Conservation (phyloP, 1,140 invertebrate species). For the Dreissena rostriformis region DNA sequence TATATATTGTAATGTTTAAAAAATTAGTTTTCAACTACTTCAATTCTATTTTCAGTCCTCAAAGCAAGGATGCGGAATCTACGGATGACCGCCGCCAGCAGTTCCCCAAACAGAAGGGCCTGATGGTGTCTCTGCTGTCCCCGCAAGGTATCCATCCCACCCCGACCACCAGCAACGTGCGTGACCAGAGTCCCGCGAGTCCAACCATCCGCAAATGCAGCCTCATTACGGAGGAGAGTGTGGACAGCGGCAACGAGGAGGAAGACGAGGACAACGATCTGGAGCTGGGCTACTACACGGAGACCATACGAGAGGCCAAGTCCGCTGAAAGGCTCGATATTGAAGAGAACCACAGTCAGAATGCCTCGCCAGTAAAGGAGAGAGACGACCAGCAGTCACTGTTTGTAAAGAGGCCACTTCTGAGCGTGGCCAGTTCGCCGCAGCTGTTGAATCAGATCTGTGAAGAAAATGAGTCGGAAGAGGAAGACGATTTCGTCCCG, state of each 20-base stretch:
- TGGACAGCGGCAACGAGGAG: constrained; percentile 68
- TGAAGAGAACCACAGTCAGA: constrained; percentile 61
- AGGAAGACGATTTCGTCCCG: constrained; percentile 74
- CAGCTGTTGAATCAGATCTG: constrained; percentile 88
- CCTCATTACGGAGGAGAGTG: constrained; percentile 76
- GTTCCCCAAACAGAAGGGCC: constrained; percentile 43
- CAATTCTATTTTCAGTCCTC: constrained; percentile 50
- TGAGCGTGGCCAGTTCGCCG: constrained; percentile 84
- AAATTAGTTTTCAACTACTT: not conserved
- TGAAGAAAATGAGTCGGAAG: constrained; percentile 85
- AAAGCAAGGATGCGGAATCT: constrained; percentile 60
- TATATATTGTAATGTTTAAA: too few species aligned
- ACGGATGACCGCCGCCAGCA: constrained; percentile 32
- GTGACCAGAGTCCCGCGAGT: constrained; percentile 45
- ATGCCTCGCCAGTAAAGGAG: constrained; percentile 71
- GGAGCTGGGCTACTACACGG: constrained; percentile 56
- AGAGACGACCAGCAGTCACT: constrained; percentile 23
- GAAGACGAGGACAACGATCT: constrained; percentile 67
- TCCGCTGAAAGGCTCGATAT: constrained; percentile 73
- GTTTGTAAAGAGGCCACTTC: constrained; percentile 78
- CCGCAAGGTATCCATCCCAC: constrained; percentile 83
- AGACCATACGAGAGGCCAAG: constrained; percentile 65
- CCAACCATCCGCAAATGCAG: constrained; percentile 69
- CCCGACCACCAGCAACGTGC: constrained; percentile 49
- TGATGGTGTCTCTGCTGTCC: constrained; percentile 83